Base-by-base conservation (phyloP, 2,888 invertebrate genomes). In the Napeogenes sylphis region DNA sequence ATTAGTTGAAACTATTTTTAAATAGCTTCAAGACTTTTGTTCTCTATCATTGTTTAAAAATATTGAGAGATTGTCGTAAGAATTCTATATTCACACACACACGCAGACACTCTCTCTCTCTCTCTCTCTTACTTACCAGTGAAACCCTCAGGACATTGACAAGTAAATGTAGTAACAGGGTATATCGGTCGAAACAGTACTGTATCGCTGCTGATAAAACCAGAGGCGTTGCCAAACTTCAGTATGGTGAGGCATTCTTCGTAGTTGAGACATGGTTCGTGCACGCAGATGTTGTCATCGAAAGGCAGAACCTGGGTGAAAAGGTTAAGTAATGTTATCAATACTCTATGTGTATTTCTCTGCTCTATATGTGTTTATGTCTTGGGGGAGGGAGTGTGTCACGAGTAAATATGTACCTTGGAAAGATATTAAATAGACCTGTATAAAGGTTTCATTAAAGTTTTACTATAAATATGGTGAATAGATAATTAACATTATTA, bases 141-240 rank as follows among this genome's bases (percentile, higher is more conserved):
- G 77, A 98, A 98, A 2, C 98, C 98, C 64, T 92, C 92, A 0
- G 98, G 98, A 76, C 99, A 99, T 68, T 94, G 93, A 79, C 99
- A 99, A 4, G 96, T 95, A 81, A 98, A 98, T 0, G 98, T 97
- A 14, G 97, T 97, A 2, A 97, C 96, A 0, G 99, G 98, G 79
- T 97, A 96, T 72, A 99, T 98, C 0, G 99, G 98, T 13, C 99
- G 91, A 77, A 99, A 99, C 0, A 99, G 91, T 46, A 99, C 97
- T 0, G 96, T 95, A 74, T 96, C 95, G 71, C 98, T 98, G 69
- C 93, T 92, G 45, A 98, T 94, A 79, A 99, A 98, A 3, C 95
- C 96, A 0, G 97, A 95, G 0, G 98, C 98, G 80, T 97, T 97
- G 2, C 97, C 97, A 75, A 98, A 98, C 81, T 96, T 97, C 33